Base-by-base conservation (phyloP, 2,797 vertebrate species). In the Epinephelus coioides region DNA sequence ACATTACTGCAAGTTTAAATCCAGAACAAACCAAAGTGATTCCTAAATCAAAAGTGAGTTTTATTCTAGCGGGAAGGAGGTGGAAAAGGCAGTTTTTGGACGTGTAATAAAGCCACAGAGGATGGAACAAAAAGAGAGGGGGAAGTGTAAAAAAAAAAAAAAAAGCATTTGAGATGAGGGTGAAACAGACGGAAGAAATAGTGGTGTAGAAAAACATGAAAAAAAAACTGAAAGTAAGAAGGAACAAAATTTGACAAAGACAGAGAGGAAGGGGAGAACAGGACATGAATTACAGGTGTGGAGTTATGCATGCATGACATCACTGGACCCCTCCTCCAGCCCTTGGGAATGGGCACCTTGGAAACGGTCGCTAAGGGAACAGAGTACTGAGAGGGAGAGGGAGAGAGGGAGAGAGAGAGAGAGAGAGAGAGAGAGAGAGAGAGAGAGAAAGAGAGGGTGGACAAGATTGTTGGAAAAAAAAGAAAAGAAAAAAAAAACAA, bases 361-460 rank as follows among this genome's bases (percentile, higher is more conserved):
- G 95, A 95, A 95, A 95, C 95, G 61, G 94, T 95, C 93, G 89
- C 94, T 95, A 95, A 92, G 95, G 93, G 94, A 96, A 95, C 93
- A 91, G 92, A 91, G 86, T 84, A 85, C 73, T 67, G 77, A 76
- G 67, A 59, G 70, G 38, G 69, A 55, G 59, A 76, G 59, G 62
- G 57, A 54, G 77, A 74, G 53, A 62, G 68, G 60, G 73, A 60
- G 69, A 69, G 75, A 78, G 68, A 73, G 65, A 77, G 78, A 83
- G 76, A 62, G 34, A 71, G 61, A 63, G 60, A 65, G 67, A 66
- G 50, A 66, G 43, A 63, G 46, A 21, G 38, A 54, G 38, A 54
- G 27, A 27, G 27, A 4, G 27, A 27, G 27, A 4, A 3, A 27
- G 27, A 27, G 27, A 27, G 27, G 56, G 72, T 50, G 74, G 68